Conservation (phyloP, 2,888 invertebrate species). For the Rambutsinella grinnellia region DNA sequence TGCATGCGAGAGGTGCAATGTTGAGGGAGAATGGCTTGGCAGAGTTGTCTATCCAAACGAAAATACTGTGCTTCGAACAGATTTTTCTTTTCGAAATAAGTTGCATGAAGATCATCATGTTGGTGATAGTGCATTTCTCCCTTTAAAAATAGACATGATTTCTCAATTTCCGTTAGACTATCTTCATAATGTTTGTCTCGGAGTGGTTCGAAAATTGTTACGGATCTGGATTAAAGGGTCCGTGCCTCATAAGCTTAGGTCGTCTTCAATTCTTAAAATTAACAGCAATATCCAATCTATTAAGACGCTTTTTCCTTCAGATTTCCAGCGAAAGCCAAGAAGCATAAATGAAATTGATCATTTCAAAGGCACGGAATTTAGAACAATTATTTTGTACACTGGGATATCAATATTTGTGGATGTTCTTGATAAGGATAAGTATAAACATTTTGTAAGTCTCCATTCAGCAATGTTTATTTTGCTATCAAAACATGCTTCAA, state of each 20-base stretch:
- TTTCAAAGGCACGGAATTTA: constrained; percentile 33
- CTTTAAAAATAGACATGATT: constrained; percentile 6
- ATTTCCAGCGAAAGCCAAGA: constrained; percentile 32
- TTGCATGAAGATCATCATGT: neutral
- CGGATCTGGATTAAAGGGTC: constrained; percentile 11
- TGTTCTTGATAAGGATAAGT: constrained; percentile 8
- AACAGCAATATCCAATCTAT: neutral
- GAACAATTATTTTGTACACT: constrained; percentile 39
- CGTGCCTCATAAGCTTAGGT: constrained; percentile 3
- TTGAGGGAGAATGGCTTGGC: constrained; percentile 10
- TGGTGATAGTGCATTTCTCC: neutral
- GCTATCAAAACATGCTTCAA: neutral
- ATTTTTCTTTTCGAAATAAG: neutral
- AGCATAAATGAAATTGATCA: constrained; percentile 11
- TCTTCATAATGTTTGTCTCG: constrained; percentile 16
- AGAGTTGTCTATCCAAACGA: neutral
- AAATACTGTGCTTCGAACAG: neutral
- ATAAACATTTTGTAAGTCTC: constrained; percentile 38
- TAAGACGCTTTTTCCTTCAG: neutral
- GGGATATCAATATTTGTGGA: constrained; percentile 11
- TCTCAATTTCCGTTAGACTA: constrained; percentile 23
- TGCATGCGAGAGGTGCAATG: constrained; percentile 19
- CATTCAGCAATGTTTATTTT: constrained; percentile 28
- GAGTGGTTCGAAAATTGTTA: constrained; percentile 9
- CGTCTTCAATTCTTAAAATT: neutral